Evolutionary conservation across 2,888 invertebrate species (phyloP).

Genomic region (Spodoptera exigua): DNA sequence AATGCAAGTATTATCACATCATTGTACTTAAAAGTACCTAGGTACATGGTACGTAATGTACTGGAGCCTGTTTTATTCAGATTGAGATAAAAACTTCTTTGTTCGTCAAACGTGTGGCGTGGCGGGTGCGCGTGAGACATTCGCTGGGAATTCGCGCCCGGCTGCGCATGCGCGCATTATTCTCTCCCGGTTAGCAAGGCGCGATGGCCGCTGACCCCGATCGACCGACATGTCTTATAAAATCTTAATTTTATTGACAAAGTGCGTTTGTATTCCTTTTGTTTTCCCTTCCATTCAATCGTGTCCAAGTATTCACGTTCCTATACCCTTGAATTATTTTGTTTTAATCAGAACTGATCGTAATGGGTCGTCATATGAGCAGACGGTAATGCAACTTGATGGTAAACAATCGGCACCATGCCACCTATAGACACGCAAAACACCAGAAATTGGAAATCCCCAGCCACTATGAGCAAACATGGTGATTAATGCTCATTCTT

Average conservation of each 20-base stretch:
- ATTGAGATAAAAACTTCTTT: conserved; percentile 54
- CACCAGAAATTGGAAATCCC: no score
- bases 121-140: conserved; percentile 51
- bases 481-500: no score
- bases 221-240: conserved; percentile 7
- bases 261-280: no score
- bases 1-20: conserved; percentile 5
- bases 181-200: conserved; percentile 10
- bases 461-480: no score
- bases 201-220: conserved; percentile 45
- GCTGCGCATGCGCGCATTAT: conserved; percentile 12
- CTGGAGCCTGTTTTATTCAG: conserved; percentile 37
- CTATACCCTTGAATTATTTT: no score
- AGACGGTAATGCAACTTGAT: no score
- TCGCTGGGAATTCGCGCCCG: conserved; percentile 55
- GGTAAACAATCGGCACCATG: no score
- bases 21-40: conserved; percentile 3
- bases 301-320: no score
- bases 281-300: no score
- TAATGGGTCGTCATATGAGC: no score
- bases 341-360: no score
- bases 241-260: conserved; percentile 1
- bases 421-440: no score
- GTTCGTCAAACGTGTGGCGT: conserved; percentile 42
- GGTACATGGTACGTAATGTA: conserved; percentile 7